phyloP scores from a whole-genome alignment of 2,888 invertebrate species.

The Diaprepes abbreviatus region DNA sequence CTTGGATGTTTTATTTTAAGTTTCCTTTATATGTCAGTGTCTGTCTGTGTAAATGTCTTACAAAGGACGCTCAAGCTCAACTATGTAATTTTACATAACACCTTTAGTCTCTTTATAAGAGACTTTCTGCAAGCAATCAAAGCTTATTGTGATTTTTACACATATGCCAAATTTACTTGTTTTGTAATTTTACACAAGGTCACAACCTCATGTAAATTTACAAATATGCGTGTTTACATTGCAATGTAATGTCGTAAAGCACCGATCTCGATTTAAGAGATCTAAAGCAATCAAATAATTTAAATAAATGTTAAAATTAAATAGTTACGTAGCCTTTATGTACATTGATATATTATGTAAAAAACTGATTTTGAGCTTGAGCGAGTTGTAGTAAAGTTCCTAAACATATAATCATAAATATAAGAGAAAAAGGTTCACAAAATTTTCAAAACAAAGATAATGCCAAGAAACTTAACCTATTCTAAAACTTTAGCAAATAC shows the following conservation, averaged over 20 bases:
- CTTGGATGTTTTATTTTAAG: conserved; percentile 60
- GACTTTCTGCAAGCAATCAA: conserved; percentile 29
- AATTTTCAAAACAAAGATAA: conserved; percentile 39
- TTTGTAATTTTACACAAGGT: conserved; percentile 28
- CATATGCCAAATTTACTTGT: conserved; percentile 17
- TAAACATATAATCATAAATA: conserved; percentile 28
- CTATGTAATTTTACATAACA: conserved; percentile 19
- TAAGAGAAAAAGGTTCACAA: conserved; percentile 44
- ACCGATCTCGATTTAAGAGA: conserved; percentile 17
- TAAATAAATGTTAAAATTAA: conserved; percentile 16
- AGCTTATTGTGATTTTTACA: conserved; percentile 33
- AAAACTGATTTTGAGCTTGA: conserved; percentile 31
- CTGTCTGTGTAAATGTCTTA: conserved; percentile 41
- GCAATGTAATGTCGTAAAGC: conserved; percentile 25
- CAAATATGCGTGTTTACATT: conserved; percentile 24
- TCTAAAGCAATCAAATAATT: conserved; percentile 3
- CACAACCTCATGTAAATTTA: conserved; percentile 7
- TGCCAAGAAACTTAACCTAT: conserved; percentile 63
- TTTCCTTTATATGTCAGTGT: conserved; percentile 47
- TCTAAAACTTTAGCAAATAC: conserved; percentile 63
- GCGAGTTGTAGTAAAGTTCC: conserved; percentile 34
- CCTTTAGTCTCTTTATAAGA: conserved; percentile 15
- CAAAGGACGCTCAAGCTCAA: conserved; percentile 33
- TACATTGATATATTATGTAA: conserved; percentile 7
- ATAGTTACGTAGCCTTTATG: conserved; percentile 5